Evolutionary conservation across 2,113 vertebrate genomes (phyloP), one percentile per base, ranked within the genome.

Genomic region (Penelope pileata): DNA sequence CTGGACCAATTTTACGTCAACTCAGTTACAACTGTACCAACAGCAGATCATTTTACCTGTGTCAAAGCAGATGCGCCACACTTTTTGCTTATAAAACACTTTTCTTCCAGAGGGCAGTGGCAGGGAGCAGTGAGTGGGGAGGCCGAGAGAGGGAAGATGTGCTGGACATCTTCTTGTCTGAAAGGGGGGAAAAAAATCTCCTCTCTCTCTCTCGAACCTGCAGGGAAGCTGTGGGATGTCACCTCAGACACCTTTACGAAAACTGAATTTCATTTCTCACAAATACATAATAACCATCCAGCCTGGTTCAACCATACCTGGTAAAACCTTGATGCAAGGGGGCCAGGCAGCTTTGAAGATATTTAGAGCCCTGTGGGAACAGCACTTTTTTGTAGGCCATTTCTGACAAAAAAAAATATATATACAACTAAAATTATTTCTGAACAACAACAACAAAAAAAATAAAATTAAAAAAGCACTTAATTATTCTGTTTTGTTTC

Each of bases 341-440:
- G 97, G 96, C 94, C 79, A 83, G 97, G 97, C 96, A 96, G 92
- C 95, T 96, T 50, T 90, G 91, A 96, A 53, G 95, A 88, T 91
- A 76, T 94, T 94, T 96, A 97, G 96, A 96, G 97, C 97, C 97
- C 97, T 89, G 86, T 95, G 91, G 94, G 73, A 96, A 97, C 96
- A 96, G 97, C 94, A 97, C 97, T 96, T 88, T 96, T 97, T 97
- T 96, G 95, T 96, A 97, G 97, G 98, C 98, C 98, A 97, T 97
- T 97, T 96, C 95, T 76, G 96, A 98, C 98, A 98, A 98, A 99
- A 99, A 93, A 96, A 83, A 88, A 82, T n/a, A 92, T 64, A 98
- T 99, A 97, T 98, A 99, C 98, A 99, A 98, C 98, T 97, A 97
- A 98, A 98, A 98, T 92, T 97, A 97, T 91, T 76, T 73, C 95